These are phyloP conservation scores for Halichoerus grypus DNA, from an alignment of 2,113 vertebrate genomes.

Conservation along the genomic window DNA sequence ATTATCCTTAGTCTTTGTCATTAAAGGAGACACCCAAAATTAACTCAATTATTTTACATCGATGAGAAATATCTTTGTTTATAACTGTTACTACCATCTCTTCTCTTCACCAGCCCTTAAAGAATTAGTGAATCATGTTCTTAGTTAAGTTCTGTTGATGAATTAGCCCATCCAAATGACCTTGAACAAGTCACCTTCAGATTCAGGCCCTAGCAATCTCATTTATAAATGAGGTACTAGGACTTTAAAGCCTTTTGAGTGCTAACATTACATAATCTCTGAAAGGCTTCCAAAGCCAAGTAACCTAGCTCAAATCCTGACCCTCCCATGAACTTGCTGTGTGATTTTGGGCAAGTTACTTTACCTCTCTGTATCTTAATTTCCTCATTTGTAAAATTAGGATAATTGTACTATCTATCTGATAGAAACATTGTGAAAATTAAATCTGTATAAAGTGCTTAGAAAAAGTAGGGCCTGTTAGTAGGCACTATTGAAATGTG, in stretches of 20 bases:
- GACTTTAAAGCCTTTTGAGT: not conserved
- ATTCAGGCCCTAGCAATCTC: not conserved
- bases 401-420: not conserved
- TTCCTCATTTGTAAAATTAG: conserved; percentile 49
- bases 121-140: not conserved
- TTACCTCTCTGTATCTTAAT: not conserved
- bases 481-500: not conserved
- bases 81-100: not conserved
- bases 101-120: not conserved
- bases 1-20: not conserved
- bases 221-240: not conserved
- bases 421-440: conserved; percentile 3
- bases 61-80: not conserved
- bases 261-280: not conserved
- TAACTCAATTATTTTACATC: not conserved
- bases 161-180: not conserved
- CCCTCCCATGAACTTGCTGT: not conserved
- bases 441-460: not conserved
- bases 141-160: not conserved
- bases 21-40: not conserved
- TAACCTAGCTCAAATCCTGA: not conserved
- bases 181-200: not conserved
- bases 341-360: not conserved
- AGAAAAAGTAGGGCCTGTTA: not conserved
- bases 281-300: not conserved